Base-by-base conservation (phyloP, 1,140 invertebrate genomes). In the Zaprionus ghesquierei region DNA sequence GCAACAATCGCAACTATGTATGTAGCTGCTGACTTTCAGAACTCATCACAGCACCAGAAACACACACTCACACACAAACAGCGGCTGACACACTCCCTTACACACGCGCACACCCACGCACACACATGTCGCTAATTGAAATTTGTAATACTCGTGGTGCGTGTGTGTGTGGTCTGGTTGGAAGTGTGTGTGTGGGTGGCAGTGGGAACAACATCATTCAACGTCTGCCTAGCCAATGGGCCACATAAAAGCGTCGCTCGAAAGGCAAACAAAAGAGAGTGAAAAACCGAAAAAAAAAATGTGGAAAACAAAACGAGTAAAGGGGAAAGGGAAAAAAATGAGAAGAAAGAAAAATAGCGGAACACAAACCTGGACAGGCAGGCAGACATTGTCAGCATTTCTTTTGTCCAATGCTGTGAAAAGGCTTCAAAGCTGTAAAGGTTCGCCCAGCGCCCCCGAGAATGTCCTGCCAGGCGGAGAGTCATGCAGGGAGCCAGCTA, bases 331-430 rank as follows among this genome's bases (percentile, higher is more conserved):
- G 10, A 38, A 20, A 23, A 38, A 27, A 27, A 54, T 9, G 38
- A n/a, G 51, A 73, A 73, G 55, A 73, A 73, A 73, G 64, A 73
- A 73, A 68, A 69, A 73, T 73, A 73, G 56, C 70, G 55, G 41
- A 73, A 69, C 64, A 73, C 31, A 61, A 73, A 73, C 70, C 70
- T 69, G 70, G 70, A 73, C 64, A 25, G 64, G 65, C 64, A 25
- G 64, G 65, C 65, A 56, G 78, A 75, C 75, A 87, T 87, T 87
- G 82, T 87, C 71, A 78, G 82, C 64, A 79, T 64, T 81, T 69
- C 84, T 63, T 77, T 87, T 87, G 84, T 87, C 33, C 51, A 49
- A 60, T 73, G 82, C 84, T 80, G 84, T 79, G 79, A 87, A 87
- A 87, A 89, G 82, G 84, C 85, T 89, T 89, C 84, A 75, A 84